phyloP scores from a whole-genome alignment of 2,888 invertebrate species.

The Octonoba sinensis region DNA sequence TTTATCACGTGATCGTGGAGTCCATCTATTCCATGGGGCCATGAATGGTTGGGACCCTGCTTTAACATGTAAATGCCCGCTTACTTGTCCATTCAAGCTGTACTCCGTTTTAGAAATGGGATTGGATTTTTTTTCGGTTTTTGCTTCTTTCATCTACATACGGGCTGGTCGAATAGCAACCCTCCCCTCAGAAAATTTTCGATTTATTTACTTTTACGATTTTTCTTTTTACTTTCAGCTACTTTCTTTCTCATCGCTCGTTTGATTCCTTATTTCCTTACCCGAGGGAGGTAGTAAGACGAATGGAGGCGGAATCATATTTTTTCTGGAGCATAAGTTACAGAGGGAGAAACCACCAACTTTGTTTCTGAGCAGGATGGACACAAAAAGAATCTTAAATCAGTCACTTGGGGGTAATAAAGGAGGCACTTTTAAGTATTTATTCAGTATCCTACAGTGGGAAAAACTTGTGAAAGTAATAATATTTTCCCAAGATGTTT shows the following conservation, averaged over 20 bases:
- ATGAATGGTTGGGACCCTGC: constrained; percentile 55
- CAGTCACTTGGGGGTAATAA: constrained; percentile 40
- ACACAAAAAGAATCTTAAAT: constrained; percentile 25
- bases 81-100: constrained; percentile 60
- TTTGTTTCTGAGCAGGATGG: constrained; percentile 32
- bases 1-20: constrained; percentile 60
- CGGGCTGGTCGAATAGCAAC: constrained; percentile 19
- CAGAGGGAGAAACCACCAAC: constrained; percentile 55
- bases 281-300: constrained; percentile 2
- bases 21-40: constrained; percentile 59
- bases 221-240: too few relatives aligned
- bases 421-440: neutral
- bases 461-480: too few relatives aligned
- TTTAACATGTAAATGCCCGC: constrained; percentile 63
- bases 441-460: too few relatives aligned
- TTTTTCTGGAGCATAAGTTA: constrained; percentile 44
- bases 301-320: constrained; percentile 9
- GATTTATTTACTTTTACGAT: constrained; percentile 30
- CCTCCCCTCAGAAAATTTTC: constrained; percentile 22
- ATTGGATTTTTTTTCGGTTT: constrained; percentile 35
- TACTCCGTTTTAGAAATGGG: constrained; percentile 44
- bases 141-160: constrained; percentile 42
- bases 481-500: too few relatives aligned
- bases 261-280: constrained; percentile 16
- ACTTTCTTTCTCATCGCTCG: constrained; percentile 6